These are phyloP conservation scores for Rugalucina vietnamica DNA, from an alignment of 2,888 invertebrate species.

Conservation along the genomic window DNA sequence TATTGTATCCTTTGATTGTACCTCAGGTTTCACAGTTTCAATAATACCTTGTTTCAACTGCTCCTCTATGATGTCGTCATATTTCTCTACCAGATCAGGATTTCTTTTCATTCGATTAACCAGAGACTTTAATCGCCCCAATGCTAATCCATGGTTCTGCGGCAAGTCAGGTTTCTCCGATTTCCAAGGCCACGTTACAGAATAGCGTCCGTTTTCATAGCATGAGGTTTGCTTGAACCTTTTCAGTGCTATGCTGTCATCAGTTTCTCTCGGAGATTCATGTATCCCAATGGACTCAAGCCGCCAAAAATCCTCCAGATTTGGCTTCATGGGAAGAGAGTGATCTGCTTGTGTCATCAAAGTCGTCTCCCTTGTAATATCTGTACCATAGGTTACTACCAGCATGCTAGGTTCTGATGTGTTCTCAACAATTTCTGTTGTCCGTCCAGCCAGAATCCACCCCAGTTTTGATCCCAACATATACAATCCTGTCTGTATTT, in stretches of 20 bases:
- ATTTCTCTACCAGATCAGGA: constrained; percentile 28
- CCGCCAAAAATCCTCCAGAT: constrained; percentile 43
- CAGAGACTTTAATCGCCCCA: constrained; percentile 6
- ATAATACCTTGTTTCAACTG: constrained; percentile 31
- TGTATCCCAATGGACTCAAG: constrained; percentile 48
- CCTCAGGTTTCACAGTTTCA: constrained; percentile 11
- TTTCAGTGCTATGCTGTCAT: not conserved
- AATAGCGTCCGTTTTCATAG: constrained; percentile 20
- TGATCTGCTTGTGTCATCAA: constrained; percentile 2
- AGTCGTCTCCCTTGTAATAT: not conserved
- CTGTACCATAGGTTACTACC: not conserved
- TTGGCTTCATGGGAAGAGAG: constrained; percentile 24
- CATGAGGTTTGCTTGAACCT: not conserved
- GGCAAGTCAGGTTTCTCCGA: constrained; percentile 10
- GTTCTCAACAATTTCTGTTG: not conserved
- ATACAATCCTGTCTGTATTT: not conserved
- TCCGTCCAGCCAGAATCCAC: constrained; percentile 1
- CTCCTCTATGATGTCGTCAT: constrained; percentile 24
- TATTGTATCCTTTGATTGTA: not conserved
- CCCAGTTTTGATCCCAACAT: not conserved
- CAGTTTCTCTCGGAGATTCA: constrained; percentile 11
- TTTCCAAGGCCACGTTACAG: constrained; percentile 29
- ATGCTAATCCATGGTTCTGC: constrained; percentile 13
- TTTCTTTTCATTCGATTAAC: constrained; percentile 4
- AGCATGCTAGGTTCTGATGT: not conserved